phyloP scores from a whole-genome alignment of 2,888 invertebrate species.

The Odontocerum albicorne region DNA sequence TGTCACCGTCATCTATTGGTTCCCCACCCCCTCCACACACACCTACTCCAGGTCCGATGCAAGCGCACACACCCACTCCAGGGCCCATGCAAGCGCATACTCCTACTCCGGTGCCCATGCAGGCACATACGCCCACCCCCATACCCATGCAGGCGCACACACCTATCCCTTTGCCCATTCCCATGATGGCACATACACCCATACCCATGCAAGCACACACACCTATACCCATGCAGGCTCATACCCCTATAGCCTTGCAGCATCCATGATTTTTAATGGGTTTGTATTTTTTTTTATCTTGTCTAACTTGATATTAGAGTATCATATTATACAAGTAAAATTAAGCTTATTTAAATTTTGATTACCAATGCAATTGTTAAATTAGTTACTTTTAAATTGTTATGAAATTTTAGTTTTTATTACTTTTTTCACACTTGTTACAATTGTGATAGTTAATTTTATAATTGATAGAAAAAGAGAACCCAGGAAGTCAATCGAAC shows the following conservation, averaged over 20 bases:
- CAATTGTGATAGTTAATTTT: too few species aligned
- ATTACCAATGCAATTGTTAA: too few species aligned
- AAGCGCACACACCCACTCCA: slow-evolving; percentile 19
- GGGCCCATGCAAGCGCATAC: slow-evolving; percentile 14
- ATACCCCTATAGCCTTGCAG: slow-evolving; percentile 39
- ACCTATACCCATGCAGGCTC: slow-evolving; percentile 18
- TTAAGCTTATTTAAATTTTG: too few species aligned
- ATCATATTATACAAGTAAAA: too few species aligned
- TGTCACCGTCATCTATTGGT: slow-evolving; percentile 58
- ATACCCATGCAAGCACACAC: slow-evolving; percentile 16
- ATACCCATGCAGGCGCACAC: slow-evolving; percentile 18
- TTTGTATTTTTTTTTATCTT: too few species aligned
- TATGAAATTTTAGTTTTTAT: too few species aligned
- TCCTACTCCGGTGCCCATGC: slow-evolving; percentile 39
- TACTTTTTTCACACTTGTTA: too few species aligned
- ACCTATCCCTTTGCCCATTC: slow-evolving; percentile 13
- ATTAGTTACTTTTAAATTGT: too few species aligned
- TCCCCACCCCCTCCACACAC: slow-evolving; percentile 58
- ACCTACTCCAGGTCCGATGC: slow-evolving; percentile 43
- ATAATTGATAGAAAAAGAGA: too few species aligned
- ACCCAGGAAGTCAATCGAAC: too few species aligned
- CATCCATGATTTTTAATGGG: slow-evolving; percentile 9
- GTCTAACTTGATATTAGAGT: too few species aligned
- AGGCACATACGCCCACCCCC: slow-evolving; percentile 20
- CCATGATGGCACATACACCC: slow-evolving; percentile 38